Evolutionary conservation across 1,140 invertebrate species (phyloP), one percentile per base, ranked within the genome.

Genomic region (Eueides isabella): DNA sequence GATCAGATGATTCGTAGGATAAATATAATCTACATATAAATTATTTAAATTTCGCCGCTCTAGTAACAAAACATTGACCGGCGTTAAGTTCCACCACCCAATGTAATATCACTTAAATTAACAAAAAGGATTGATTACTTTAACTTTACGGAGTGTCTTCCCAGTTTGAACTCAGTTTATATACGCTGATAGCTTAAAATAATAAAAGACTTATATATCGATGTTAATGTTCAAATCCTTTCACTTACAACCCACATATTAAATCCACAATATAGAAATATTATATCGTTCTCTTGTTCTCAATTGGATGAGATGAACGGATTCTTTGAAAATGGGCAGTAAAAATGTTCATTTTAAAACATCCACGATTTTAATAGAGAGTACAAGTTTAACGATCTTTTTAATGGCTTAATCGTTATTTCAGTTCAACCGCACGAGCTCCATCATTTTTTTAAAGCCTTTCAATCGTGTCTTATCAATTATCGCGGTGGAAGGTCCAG

Each of bases 311-410:
- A 55, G 66, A 68, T 68, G 55, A 61, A 68, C 12, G 48, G 41
- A 55, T 55, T 55, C 44, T 68, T 55, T 41, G 41, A 68, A 61
- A 23, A 26, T 48, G 30, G 2, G 4, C 5, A 55, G 19, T 68
- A 61, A 68, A 67, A 55, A 48, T 68, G 66, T 61, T 61, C n/a
- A 30, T 1, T 26, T 55, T 31, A 55, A 68, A 55, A 31, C 16
- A 28, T 44, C 31, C 44, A 68, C 29, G 16, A 29, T 68, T 9
- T 30, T 55, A 55, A 26, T 55, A 61, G 16, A 33, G 19, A 19
- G 41, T 26, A 19, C 9, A 48, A 19, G 41, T 68, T 68, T 68
- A 31, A 68, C 44, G 66, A 68, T 68, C 23, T 35, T 68, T 30
- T 48, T 48, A 41, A 68, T 68, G 19, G 29, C 66, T 68, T 55